A percentile compares a stretch with the other conserved stretches of the same genome.
phyloP scores from a whole-genome alignment of 2,888 invertebrate species.

The Lutraria lutraria region DNA sequence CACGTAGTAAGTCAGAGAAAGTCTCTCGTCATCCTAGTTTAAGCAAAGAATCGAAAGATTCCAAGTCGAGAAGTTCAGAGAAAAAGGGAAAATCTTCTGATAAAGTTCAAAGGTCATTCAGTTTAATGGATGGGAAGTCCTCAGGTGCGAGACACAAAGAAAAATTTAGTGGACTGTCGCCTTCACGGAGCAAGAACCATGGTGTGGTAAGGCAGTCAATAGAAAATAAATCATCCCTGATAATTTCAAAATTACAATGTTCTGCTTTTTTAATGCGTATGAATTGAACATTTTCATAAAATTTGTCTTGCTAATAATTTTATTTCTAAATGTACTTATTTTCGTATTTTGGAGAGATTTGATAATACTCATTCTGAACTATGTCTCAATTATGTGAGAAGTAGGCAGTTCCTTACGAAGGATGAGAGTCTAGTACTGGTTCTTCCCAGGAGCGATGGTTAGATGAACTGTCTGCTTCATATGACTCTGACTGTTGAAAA shows the following conservation, averaged over 20 bases:
- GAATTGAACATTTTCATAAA: neutral
- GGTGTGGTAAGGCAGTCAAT: slow-evolving; percentile 36
- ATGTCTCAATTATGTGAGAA: too few relatives aligned
- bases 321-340: too few relatives aligned
- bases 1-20: slow-evolving; percentile 65
- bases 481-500: too few relatives aligned
- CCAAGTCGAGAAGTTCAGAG: slow-evolving; percentile 50
- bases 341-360: too few relatives aligned
- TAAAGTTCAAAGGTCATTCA: slow-evolving; percentile 64
- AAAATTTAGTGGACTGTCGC: slow-evolving; percentile 15
- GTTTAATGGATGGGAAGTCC: slow-evolving; percentile 56
- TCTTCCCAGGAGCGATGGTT: too few relatives aligned
- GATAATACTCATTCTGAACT: too few relatives aligned
- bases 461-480: too few relatives aligned
- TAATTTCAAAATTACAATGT: too few relatives aligned
- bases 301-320: too few relatives aligned
- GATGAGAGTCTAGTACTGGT: too few relatives aligned
- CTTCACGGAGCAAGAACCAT: slow-evolving; percentile 34
- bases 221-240: neutral
- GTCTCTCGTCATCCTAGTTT: slow-evolving; percentile 60
- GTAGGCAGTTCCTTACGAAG: too few relatives aligned
- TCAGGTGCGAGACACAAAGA: slow-evolving; percentile 45
- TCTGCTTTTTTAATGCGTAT: neutral
- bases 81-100: slow-evolving; percentile 64
- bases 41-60: slow-evolving; percentile 57